Conservation (phyloP, 2,113 vertebrate species). For the Hiodon tergisus region DNA sequence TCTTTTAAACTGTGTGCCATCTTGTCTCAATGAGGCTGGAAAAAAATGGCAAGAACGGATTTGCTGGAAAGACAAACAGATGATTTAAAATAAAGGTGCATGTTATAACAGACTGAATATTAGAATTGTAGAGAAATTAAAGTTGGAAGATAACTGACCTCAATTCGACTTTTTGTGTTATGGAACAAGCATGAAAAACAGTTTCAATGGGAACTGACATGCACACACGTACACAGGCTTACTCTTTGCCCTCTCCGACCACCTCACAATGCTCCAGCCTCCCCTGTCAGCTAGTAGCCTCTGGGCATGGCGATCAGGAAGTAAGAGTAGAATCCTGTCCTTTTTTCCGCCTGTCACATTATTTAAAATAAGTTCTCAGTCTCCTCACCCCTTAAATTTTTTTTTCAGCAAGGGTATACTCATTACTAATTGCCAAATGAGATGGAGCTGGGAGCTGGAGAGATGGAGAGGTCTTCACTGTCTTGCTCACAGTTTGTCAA, state of each 20-base stretch:
- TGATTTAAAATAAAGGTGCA: too few relatives aligned
- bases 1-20: background rate
- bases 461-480: too few relatives aligned
- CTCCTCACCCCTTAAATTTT: conserved; percentile 10
- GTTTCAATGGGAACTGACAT: conserved; percentile 6
- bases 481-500: too few relatives aligned
- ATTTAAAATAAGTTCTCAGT: conserved; percentile 24
- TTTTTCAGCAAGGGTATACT: conserved; percentile 7
- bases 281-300: conserved; percentile 20
- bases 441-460: conserved; percentile 8
- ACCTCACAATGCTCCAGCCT: conserved; percentile 11
- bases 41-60: too few relatives aligned
- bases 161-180: background rate
- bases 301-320: conserved; percentile 22
- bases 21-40: background rate
- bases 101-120: too few relatives aligned
- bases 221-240: background rate
- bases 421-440: conserved; percentile 20
- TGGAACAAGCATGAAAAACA: background rate
- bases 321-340: conserved; percentile 22
- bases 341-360: conserved; percentile 26
- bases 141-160: background rate
- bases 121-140: background rate
- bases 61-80: too few relatives aligned
- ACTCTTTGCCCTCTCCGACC: conserved; percentile 15